These are phyloP conservation scores for zebrafish (Danio rerio) DNA, from an alignment of 2,113 vertebrate species.

Conservation along the genomic window DNA sequence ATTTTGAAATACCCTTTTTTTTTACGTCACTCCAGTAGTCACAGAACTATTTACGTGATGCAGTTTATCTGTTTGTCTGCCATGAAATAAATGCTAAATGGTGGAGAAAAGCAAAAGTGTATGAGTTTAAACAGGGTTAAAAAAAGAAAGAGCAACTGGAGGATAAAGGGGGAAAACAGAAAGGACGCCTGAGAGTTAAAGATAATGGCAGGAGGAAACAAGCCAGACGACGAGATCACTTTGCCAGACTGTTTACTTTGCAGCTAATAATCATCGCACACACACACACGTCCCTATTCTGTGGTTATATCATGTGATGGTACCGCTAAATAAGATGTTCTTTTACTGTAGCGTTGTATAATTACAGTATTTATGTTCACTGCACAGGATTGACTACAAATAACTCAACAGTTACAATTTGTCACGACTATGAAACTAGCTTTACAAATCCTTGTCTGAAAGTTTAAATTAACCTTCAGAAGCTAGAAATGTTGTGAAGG, in stretches of 20 bases:
- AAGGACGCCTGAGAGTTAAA: slow-evolving; percentile 4
- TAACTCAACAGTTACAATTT: neutral
- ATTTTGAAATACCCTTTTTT: neutral
- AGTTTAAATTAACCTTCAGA: too few species aligned
- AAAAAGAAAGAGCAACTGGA: neutral
- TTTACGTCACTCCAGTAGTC: neutral
- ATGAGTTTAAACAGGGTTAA: neutral
- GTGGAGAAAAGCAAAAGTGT: neutral
- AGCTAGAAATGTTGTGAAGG: too few species aligned
- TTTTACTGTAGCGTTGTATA: neutral
- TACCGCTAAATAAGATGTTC: neutral
- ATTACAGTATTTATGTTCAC: neutral
- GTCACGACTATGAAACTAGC: neutral
- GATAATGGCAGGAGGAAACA: slow-evolving; percentile 29
- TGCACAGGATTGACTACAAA: too few species aligned
- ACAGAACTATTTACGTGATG: neutral
- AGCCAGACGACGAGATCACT: slow-evolving; percentile 22
- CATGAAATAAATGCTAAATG: neutral
- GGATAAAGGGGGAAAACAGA: neutral
- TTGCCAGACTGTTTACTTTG: slow-evolving; percentile 38
- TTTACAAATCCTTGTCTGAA: neutral
- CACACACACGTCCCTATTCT: neutral
- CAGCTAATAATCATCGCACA: slow-evolving; percentile 10
- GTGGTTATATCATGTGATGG: neutral
- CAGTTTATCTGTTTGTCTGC: too few species aligned